Conservation (phyloP, 2,888 invertebrate species). For the Drosophila nigritarsus region DNA sequence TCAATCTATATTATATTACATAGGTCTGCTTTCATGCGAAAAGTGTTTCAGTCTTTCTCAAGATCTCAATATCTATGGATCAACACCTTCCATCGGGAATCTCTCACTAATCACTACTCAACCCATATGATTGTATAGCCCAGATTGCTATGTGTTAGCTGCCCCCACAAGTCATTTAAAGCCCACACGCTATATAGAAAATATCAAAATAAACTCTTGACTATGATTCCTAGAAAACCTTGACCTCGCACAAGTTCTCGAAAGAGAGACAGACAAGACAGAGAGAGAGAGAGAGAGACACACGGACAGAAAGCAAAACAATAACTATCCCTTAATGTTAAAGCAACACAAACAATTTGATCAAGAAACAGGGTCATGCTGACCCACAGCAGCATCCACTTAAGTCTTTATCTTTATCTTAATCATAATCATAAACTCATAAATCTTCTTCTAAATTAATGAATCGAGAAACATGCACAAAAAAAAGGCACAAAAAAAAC, state of each 20-base stretch:
- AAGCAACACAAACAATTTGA: slow-evolving; percentile 60
- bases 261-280: slow-evolving; percentile 22
- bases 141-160: background rate
- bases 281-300: background rate
- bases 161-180: background rate
- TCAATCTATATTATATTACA: background rate
- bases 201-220: slow-evolving; percentile 7
- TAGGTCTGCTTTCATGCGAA: background rate
- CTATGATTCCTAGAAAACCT: slow-evolving; percentile 30
- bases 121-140: background rate
- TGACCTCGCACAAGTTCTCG: slow-evolving; percentile 48
- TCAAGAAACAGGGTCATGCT: slow-evolving; percentile 56
- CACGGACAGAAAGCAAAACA: background rate
- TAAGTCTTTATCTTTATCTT: slow-evolving; percentile 59
- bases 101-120: background rate
- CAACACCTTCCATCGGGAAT: background rate
- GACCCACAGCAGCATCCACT: slow-evolving; percentile 31
- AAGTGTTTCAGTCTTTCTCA: background rate
- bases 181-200: background rate
- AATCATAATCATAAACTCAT: slow-evolving; percentile 71
- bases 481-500: no score
- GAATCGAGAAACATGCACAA: slow-evolving; percentile 63
- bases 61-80: background rate
- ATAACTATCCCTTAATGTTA: slow-evolving; percentile 13
- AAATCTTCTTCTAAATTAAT: slow-evolving; percentile 68